A percentile compares a stretch with the other conserved stretches of the same genome.
Evolutionary conservation across 2,888 invertebrate species (phyloP).

Genomic region (Julus scandinavius): DNA sequence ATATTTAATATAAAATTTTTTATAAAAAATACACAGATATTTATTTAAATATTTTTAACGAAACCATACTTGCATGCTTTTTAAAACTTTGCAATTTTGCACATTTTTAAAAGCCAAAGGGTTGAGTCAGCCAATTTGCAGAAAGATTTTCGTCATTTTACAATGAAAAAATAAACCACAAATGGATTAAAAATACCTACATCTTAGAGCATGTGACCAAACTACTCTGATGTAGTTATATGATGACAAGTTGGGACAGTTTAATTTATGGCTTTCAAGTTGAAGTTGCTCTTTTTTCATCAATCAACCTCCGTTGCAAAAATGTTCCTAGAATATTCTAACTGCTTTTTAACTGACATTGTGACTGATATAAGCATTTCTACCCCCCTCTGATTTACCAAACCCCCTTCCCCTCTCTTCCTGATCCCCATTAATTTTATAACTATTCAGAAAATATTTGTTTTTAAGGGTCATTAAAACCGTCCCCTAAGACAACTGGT

Average conservation of each 20-base stretch:
- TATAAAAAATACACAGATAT: no score
- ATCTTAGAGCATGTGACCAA: not conserved
- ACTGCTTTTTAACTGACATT: not conserved
- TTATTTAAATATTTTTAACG: no score
- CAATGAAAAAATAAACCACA: not conserved
- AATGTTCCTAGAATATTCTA: not conserved
- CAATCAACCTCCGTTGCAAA: not conserved
- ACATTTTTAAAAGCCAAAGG: no score
- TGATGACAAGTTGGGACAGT: not conserved
- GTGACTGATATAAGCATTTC: not conserved
- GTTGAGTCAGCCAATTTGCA: no score
- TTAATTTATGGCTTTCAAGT: not conserved
- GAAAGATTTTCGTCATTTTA: not conserved
- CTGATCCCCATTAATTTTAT: not conserved
- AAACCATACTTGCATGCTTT: no score
- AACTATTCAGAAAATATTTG: not conserved
- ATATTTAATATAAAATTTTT: no score
- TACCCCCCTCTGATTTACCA: not conserved
- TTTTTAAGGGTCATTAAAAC: not conserved
- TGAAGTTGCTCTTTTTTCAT: not conserved
- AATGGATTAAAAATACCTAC: not conserved
- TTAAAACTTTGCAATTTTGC: no score
- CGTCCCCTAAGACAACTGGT: not conserved
- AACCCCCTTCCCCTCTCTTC: not conserved
- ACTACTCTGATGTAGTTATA: not conserved